Evolutionary conservation across 2,888 invertebrate genomes (phyloP), one percentile per base, ranked within the genome.

Genomic region (Harpalus rubripes): DNA sequence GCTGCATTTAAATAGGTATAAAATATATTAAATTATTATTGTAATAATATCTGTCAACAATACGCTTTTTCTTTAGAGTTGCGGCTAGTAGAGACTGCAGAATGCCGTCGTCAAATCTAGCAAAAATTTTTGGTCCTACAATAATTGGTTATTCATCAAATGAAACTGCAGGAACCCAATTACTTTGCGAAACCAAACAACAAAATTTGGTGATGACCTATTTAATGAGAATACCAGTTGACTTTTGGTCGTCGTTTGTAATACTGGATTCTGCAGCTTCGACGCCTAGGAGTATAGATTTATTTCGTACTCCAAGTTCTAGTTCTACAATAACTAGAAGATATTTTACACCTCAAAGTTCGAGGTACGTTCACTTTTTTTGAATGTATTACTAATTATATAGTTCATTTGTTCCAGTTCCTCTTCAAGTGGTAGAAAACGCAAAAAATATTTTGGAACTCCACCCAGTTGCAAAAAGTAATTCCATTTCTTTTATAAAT

Each of bases 91-190:
- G 94, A 0, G 96, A 96, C 76, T 97, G 97, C 87, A 97, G 97
- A 92, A 99, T 99, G 99, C 96, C 97, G 0, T 92, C 95, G 22
- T 94, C 94, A 87, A 99, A 98, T 92, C 92, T 99, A 88, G 95
- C 98, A 0, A 96, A 96, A 89, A 95, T 99, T 52, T 98, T 99
- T 91, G 99, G 97, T 0, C 99, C 99, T 0, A 98, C 98, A 0
- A 93, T 99, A 79, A 96, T 99, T 22, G 99, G 99, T 0, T 98
- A 96, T 89, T 96, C 96, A 10, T 94, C 94, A 0, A 91, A 93
- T 0, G 95, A 96, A 89, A 95, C 95, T 16, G 0, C 94, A 95
- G 87, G 93, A 95, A 93, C 93, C 5, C 94, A 94, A 79, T 95
- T 97, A 92, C 94, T 96, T 86, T 93, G 93, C 0, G 97, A 97